Base-by-base conservation (phyloP, 2,113 vertebrate species). In the Rynchops niger region DNA sequence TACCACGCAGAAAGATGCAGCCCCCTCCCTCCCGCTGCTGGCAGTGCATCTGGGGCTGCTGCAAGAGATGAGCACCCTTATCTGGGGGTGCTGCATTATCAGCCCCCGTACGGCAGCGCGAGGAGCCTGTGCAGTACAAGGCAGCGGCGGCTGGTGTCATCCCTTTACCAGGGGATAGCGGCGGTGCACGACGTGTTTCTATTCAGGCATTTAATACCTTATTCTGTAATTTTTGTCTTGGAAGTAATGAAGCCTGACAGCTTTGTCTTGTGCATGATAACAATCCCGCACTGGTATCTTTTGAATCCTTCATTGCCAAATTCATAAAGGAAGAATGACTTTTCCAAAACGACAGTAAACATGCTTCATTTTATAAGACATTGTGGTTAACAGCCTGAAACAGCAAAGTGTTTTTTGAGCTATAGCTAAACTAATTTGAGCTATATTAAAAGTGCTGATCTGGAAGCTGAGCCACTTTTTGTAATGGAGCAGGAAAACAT, bases 211-310 rank as follows among this genome's bases (percentile, higher is more conserved):
- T 97, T 96, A 90, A 96, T 91, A 34, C 86, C 36, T 96, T 96
- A 94, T 95, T 95, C 94, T 95, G 96, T 98, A 96, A 96, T 96
- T 98, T 98, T 98, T 98, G 97, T 97, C 97, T 98, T 86, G 97
- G 97, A 98, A 97, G 96, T 98, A 98, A 98, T 97, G 97, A 97
- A 97, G 96, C 97, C 97, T 98, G 98, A 97, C 97, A 97, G 96
- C 95, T 97, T 96, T 97, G 95, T 93, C 97, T 97, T 95, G 95
- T 73, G 97, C 95, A 25, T 5, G 96, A 86, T 96, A 97, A 97
- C 97, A 97, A 96, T 93, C 95, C 91, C 94, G 82, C 85, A 84
- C 91, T 72, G 94, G 95, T 98, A 93, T 95, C 97, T 97, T 97
- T 96, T 96, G 97, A 98, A 97, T 97, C 96, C 96, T 98, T 97